These are phyloP conservation scores for Celastrina argiolus DNA, from an alignment of 2,888 invertebrate species.

Conservation along the genomic window DNA sequence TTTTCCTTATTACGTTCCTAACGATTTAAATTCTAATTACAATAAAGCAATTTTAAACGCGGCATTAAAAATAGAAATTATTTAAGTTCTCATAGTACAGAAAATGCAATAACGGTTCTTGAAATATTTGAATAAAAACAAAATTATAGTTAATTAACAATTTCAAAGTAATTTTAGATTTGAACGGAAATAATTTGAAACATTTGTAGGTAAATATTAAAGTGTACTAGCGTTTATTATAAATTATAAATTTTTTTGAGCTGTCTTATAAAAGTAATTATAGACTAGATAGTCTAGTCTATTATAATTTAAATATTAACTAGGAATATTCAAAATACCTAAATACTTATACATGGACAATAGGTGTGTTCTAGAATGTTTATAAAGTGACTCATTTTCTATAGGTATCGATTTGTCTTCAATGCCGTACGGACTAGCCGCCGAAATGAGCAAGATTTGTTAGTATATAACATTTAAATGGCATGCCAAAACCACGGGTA, in stretches of 20 bases:
- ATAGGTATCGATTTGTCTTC: slow-evolving; percentile 67
- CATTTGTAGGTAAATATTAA: neutral
- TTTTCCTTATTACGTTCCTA: neutral
- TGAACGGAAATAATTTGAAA: neutral
- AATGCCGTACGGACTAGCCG: slow-evolving; percentile 65
- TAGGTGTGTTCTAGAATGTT: neutral
- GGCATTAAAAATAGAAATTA: neutral
- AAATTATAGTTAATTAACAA: neutral
- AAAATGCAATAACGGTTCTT: neutral
- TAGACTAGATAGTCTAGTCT: too few relatives aligned
- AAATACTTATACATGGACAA: too few relatives aligned
- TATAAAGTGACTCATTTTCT: slow-evolving; percentile 41
- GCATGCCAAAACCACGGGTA: slow-evolving; percentile 49
- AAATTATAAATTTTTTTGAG: too few relatives aligned
- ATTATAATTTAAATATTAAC: too few relatives aligned
- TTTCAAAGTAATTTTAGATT: neutral
- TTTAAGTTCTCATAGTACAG: neutral
- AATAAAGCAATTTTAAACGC: neutral
- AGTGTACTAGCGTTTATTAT: too few relatives aligned
- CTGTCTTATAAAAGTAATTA: too few relatives aligned
- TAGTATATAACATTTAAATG: slow-evolving; percentile 55
- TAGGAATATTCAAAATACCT: too few relatives aligned
- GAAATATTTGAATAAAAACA: slow-evolving; percentile 1
- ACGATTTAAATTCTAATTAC: neutral
- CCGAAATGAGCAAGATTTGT: slow-evolving; percentile 65